Conservation (phyloP, 2,888 invertebrate species). For the Glaucopsyche alexis region DNA sequence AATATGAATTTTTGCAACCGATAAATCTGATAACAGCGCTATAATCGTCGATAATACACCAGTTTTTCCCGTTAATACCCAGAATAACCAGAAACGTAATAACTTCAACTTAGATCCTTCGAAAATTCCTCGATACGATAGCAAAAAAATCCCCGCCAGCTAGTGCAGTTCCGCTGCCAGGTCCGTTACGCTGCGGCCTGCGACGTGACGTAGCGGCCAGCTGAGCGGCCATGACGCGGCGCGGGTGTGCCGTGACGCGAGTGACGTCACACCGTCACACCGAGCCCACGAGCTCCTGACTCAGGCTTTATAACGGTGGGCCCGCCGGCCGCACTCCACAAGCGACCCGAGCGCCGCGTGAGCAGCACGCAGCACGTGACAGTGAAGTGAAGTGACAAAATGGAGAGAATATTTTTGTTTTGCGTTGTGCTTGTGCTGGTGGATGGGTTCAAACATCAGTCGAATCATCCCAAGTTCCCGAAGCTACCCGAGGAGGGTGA, state of each 20-base stretch:
- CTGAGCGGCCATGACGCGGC: constrained; percentile 38
- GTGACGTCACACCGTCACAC: constrained; percentile 51
- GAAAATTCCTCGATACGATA: constrained; percentile 13
- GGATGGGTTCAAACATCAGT: constrained; percentile 53
- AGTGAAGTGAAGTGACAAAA: constrained; percentile 50
- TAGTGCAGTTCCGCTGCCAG: background rate
- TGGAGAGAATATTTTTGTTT: constrained; percentile 62
- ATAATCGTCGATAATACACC: background rate
- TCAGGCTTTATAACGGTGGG: constrained; percentile 67
- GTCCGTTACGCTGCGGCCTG: constrained; percentile 20
- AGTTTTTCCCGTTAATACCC: background rate
- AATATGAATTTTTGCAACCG: no score
- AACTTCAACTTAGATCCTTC: background rate
- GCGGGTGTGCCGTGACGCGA: constrained; percentile 48
- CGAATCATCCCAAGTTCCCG: constrained; percentile 62
- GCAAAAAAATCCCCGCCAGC: constrained; percentile 1
- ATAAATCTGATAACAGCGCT: background rate
- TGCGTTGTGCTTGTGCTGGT: constrained; percentile 56
- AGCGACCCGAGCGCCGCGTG: constrained; percentile 56
- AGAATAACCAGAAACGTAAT: background rate
- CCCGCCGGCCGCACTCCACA: constrained; percentile 54
- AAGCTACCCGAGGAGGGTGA: constrained; percentile 49
- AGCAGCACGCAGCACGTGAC: constrained; percentile 54
- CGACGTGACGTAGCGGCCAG: constrained; percentile 49
- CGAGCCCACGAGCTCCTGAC: constrained; percentile 48